Evolutionary conservation across 2,797 vertebrate species (phyloP).

Genomic region (Diglossa cyanea): DNA sequence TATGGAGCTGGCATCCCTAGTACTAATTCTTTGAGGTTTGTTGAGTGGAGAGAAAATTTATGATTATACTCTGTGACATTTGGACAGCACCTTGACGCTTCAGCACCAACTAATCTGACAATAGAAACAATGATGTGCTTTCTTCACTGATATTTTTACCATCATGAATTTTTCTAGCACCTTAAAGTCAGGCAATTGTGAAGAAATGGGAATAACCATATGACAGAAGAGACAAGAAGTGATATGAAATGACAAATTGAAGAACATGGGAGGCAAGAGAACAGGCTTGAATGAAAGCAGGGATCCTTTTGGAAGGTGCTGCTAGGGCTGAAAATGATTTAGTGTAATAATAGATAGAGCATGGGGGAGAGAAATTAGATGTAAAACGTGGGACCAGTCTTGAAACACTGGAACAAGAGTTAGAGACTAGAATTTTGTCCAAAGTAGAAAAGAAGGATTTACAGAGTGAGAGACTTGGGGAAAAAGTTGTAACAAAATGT

Average conservation of each 20-base stretch:
- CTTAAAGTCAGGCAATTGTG: neutral
- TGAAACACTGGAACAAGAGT: neutral
- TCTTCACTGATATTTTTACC: slow-evolving; percentile 18
- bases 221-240: neutral
- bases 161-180: neutral
- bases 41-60: neutral
- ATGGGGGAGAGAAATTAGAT: neutral
- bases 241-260: neutral
- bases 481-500: neutral
- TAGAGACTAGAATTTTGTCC: neutral
- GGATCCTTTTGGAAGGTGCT: neutral
- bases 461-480: neutral
- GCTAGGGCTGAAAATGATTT: neutral
- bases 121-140: slow-evolving; percentile 2
- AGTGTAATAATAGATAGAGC: neutral
- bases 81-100: neutral
- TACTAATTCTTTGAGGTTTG: neutral
- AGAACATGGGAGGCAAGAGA: neutral
- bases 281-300: neutral
- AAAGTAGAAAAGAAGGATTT: neutral
- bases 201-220: neutral
- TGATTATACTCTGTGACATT: neutral
- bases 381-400: neutral
- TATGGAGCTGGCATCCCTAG: neutral
- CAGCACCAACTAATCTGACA: neutral